These are phyloP conservation scores for Ruditapes philippinarum DNA, from an alignment of 1,140 invertebrate genomes.

Conservation along the genomic window DNA sequence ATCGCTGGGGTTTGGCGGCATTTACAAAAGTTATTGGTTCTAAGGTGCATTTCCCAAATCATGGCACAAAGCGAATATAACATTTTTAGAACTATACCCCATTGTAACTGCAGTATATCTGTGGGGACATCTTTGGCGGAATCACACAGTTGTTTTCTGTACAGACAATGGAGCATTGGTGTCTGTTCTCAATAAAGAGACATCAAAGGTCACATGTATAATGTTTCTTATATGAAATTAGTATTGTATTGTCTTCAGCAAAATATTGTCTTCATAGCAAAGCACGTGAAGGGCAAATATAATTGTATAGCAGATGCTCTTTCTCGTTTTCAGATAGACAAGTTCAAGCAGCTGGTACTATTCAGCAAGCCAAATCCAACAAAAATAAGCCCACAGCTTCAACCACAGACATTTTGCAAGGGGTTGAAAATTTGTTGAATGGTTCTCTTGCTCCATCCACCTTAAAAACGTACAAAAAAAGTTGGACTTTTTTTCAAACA, in stretches of 20 bases:
- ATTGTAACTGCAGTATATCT: background rate
- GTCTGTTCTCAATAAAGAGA: background rate
- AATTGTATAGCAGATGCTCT: slow-evolving; percentile 44
- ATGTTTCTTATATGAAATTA: slow-evolving; percentile 14
- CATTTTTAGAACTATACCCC: slow-evolving; percentile 40
- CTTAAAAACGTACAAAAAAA: background rate
- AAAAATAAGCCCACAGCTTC: background rate
- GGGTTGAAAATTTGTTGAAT: slow-evolving; percentile 12
- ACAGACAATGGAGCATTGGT: slow-evolving; percentile 13
- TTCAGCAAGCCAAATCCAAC: background rate
- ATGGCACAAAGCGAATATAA: slow-evolving; percentile 45
- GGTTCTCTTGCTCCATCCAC: background rate
- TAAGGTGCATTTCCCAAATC: background rate
- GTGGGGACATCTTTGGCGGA: background rate
- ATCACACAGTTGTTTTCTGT: background rate
- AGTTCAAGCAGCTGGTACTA: background rate
- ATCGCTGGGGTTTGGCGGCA: background rate
- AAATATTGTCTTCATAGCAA: slow-evolving; percentile 15
- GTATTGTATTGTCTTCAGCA: background rate
- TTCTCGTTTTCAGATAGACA: slow-evolving; percentile 36
- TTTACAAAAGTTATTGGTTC: slow-evolving; percentile 4
- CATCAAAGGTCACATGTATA: background rate
- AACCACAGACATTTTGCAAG: slow-evolving; percentile 16
- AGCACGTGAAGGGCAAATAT: background rate
- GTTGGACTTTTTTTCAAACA: background rate